Evolutionary conservation across 2,888 invertebrate species (phyloP), one percentile per base, ranked within the genome.

Genomic region (Schizotus pectinicornis): DNA sequence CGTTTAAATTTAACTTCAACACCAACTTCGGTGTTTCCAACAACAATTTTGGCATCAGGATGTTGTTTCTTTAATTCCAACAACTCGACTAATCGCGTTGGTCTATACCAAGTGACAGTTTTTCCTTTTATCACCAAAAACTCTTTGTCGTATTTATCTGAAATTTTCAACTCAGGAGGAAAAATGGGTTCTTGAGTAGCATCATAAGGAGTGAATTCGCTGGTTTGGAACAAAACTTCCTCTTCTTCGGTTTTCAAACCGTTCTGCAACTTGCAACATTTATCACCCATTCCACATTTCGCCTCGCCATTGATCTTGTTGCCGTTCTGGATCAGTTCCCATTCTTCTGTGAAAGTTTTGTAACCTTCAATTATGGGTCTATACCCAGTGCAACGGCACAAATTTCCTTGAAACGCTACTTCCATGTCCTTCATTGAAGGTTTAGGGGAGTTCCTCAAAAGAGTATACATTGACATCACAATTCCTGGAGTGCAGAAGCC

Each of bases 401-500:
- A 81, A 70, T 86, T 87, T 74, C 94, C 93, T 83, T 94, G 93
- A 66, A 94, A 88, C 0, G 92, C 87, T 5, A 86, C 83, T 78
- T 94, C 94, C 66, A 95, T 80, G 61, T 95, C 89, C 8, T 84
- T 79, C 83, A 91, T 89, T 0, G 84, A 82, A 3, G 95, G 92
- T 70, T 85, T 84, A 0, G 86, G 83, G 37, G 86, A 85, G 67
- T 85, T 90, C 70, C 97, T 82, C 0, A 97, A 80, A 37, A 97
- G 81, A 0, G 94, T 84, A 73, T 96, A 97, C 94, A 97, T 95
- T 0, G 96, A 95, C 97, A 98, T 98, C 0, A 98, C 93, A 61
- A 98, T 94, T 30, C 97, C 97, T 0, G 96, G 96, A 0, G 96
- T 96, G 71, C 95, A 96, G 77, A 94, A 96, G 0, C 95, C 95